Conservation (phyloP, 2,113 vertebrate species). For the Spermophilus dauricus region DNA sequence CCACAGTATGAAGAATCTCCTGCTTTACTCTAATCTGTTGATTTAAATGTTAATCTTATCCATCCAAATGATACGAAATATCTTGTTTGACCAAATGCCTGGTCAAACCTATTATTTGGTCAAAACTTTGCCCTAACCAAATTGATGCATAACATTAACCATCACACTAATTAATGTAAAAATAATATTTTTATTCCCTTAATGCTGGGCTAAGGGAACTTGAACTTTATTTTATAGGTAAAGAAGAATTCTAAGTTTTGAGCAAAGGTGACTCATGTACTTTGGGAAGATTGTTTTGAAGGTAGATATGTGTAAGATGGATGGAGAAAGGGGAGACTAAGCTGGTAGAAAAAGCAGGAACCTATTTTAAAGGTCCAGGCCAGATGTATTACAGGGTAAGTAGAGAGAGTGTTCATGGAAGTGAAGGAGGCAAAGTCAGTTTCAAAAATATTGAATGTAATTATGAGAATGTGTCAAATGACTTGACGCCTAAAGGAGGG, state of each 20-base stretch:
- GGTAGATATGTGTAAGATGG: neutral
- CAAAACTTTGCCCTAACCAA: neutral
- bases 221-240: constrained; percentile 2
- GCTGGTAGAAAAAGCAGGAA: neutral
- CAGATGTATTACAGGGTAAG: neutral
- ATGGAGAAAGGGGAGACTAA: neutral
- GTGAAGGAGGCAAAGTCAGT: neutral
- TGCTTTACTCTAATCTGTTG: neutral
- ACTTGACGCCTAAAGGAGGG: neutral
- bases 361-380: neutral
- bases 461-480: neutral
- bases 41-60: neutral
- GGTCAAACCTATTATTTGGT: neutral
- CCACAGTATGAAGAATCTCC: neutral
- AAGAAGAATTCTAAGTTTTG: neutral
- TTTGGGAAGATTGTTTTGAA: neutral
- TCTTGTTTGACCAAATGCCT: constrained; percentile 20
- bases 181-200: neutral
- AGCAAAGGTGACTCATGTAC: neutral
- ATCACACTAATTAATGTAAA: neutral
- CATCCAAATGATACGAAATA: neutral
- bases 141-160: neutral
- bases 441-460: neutral
- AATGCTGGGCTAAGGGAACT: neutral
- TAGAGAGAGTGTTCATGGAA: neutral